Evolutionary conservation across 37 sponge, comb jelly and placozoan species (phyloP).

Genomic region (Aplysina aerophoba): DNA sequence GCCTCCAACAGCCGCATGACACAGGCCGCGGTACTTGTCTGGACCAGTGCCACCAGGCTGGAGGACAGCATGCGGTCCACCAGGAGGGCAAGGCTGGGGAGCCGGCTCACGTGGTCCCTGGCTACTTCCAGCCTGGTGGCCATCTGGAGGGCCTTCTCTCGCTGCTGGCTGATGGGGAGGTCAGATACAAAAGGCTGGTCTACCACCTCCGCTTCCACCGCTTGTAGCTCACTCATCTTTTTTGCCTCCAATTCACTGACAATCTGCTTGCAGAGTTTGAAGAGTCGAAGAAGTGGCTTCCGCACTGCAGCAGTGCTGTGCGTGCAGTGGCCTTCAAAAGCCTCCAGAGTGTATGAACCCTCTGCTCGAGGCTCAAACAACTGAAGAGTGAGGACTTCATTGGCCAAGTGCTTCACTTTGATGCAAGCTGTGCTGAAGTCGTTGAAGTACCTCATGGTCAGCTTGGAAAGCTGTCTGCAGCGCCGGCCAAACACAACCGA

Average conservation of each 20-base stretch:
- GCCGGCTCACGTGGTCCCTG: conserved; percentile 30
- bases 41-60: conserved; percentile 44
- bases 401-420: conserved; percentile 46
- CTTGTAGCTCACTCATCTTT: not conserved
- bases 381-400: conserved; percentile 57
- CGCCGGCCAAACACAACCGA: conserved; percentile 33
- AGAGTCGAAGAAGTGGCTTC: conserved; percentile 44
- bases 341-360: conserved; percentile 28
- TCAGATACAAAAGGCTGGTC: conserved; percentile 68
- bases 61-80: conserved; percentile 53
- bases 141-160: conserved; percentile 31
- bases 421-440: conserved; percentile 41
- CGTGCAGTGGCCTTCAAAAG: not conserved
- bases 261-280: conserved; percentile 61
- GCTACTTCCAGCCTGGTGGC: conserved; percentile 37
- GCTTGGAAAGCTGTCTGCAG: not conserved
- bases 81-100: conserved; percentile 43
- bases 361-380: conserved; percentile 29
- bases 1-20: not conserved
- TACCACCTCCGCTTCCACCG: conserved; percentile 28
- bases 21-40: conserved; percentile 28
- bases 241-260: conserved; percentile 32
- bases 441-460: conserved; percentile 42
- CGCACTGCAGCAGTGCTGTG: not conserved
- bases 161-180: conserved; percentile 65